Percentiles rank a stretch among this genome's conserved stretches.
Conservation (phyloP, 1,140 invertebrate species). For the Chrysoperla carnea region DNA sequence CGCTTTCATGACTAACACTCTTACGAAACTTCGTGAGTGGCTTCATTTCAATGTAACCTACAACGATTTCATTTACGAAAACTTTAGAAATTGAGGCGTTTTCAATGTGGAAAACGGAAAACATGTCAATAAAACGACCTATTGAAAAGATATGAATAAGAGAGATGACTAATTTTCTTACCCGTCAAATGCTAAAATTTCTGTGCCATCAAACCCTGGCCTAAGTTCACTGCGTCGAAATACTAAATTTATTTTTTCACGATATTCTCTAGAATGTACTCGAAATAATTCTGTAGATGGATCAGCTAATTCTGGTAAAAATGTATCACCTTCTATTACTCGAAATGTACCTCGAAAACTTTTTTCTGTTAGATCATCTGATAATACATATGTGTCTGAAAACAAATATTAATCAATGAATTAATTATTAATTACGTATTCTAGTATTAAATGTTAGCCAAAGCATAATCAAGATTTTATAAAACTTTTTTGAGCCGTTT, state of each 20-base stretch:
- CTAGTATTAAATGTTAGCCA: too few species aligned
- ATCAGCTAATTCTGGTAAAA: constrained; percentile 40
- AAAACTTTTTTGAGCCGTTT: too few species aligned
- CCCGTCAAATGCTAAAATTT: constrained; percentile 66
- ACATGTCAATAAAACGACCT: too few species aligned
- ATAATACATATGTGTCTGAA: constrained; percentile 61
- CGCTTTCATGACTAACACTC: too few species aligned
- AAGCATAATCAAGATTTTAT: too few species aligned
- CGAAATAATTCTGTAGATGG: constrained; percentile 44
- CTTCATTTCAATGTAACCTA: too few species aligned
- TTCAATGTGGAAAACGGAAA: too few species aligned
- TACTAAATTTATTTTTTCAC: constrained; percentile 53
- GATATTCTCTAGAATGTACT: constrained; percentile 47
- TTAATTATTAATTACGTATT: neutral
- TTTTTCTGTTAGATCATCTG: constrained; percentile 55
- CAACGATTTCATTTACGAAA: too few species aligned
- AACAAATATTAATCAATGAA: constrained; percentile 18
- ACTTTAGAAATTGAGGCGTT: too few species aligned
- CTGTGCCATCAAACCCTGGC: constrained; percentile 44
- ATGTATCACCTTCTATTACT: constrained; percentile 45
- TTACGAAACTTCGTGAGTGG: too few species aligned
- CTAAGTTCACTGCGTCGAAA: constrained; percentile 50
- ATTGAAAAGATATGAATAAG: too few species aligned
- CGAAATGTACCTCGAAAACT: constrained; percentile 62
- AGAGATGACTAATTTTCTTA: too few species aligned